These are phyloP conservation scores for Lagorchestes hirsutus DNA, from an alignment of 2,797 vertebrate genomes.

Conservation along the genomic window DNA sequence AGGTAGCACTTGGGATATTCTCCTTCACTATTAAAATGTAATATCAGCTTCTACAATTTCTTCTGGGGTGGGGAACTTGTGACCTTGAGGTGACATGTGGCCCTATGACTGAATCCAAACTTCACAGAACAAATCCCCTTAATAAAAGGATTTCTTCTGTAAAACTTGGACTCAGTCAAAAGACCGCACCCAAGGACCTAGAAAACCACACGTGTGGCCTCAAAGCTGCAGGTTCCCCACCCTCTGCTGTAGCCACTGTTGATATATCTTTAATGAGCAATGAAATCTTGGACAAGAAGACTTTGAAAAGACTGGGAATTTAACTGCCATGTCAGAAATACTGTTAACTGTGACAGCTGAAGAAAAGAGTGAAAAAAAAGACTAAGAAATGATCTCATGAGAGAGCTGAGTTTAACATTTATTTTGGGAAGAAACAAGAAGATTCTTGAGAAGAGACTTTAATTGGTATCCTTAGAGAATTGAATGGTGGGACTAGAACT, in stretches of 20 bases:
- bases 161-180: too few relatives aligned
- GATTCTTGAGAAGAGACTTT: not conserved
- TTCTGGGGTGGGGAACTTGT: too few relatives aligned
- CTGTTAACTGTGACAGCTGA: too few relatives aligned
- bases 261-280: not conserved
- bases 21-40: not conserved
- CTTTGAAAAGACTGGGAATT: not conserved
- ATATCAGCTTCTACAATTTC: not conserved
- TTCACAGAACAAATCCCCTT: too few relatives aligned
- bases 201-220: too few relatives aligned
- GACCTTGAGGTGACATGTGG: too few relatives aligned
- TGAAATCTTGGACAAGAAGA: not conserved
- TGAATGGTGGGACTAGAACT: not conserved
- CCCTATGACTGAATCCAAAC: too few relatives aligned
- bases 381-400: not conserved
- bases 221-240: too few relatives aligned
- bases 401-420: not conserved
- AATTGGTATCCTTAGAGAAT: not conserved
- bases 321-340: not conserved
- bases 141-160: too few relatives aligned
- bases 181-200: too few relatives aligned
- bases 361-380: too few relatives aligned
- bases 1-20: not conserved
- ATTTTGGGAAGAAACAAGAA: not conserved
- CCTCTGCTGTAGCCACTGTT: not conserved